These are phyloP conservation scores for Micropterix aruncella DNA, from an alignment of 2,888 invertebrate genomes.

Conservation along the genomic window DNA sequence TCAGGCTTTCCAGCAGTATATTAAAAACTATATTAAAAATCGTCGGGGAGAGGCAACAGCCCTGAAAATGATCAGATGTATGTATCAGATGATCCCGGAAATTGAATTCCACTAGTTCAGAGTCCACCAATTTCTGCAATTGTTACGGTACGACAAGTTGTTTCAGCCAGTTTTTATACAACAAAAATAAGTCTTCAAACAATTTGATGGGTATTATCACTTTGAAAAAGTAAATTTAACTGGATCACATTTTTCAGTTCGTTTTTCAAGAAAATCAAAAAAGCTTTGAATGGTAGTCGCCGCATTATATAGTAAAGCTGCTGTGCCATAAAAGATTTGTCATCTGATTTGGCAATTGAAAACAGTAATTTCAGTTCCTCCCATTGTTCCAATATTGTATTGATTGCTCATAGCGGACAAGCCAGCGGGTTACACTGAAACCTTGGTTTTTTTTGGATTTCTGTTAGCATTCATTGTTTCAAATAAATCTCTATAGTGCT, in stretches of 20 bases:
- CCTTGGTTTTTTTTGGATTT: slow-evolving; percentile 12
- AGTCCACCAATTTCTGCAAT: slow-evolving; percentile 13
- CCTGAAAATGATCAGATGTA: too few species aligned
- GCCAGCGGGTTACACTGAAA: slow-evolving; percentile 14
- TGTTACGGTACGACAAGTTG: slow-evolving; percentile 14
- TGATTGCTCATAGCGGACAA: slow-evolving; percentile 12
- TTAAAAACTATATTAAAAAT: too few species aligned
- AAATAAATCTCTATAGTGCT: slow-evolving; percentile 13
- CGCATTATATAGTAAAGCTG: slow-evolving; percentile 14
- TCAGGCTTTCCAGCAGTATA: too few species aligned
- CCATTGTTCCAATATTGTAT: slow-evolving; percentile 16
- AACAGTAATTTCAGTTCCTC: slow-evolving; percentile 16
- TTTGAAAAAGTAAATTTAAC: slow-evolving; percentile 14
- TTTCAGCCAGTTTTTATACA: slow-evolving; percentile 13
- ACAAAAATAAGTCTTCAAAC: slow-evolving; percentile 12
- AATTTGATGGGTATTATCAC: slow-evolving; percentile 14
- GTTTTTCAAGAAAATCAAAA: slow-evolving; percentile 13
- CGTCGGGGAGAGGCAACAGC: too few species aligned
- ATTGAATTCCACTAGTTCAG: slow-evolving; percentile 13
- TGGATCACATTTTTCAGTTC: slow-evolving; percentile 13
- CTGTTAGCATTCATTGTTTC: slow-evolving; percentile 12
- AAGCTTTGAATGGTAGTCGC: slow-evolving; percentile 11
- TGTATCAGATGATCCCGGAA: slow-evolving; percentile 15
- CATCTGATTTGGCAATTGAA: slow-evolving; percentile 12
- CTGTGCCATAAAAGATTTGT: slow-evolving; percentile 14